Conservation (phyloP, 2,113 vertebrate genomes). For the Arenaria interpres region DNA sequence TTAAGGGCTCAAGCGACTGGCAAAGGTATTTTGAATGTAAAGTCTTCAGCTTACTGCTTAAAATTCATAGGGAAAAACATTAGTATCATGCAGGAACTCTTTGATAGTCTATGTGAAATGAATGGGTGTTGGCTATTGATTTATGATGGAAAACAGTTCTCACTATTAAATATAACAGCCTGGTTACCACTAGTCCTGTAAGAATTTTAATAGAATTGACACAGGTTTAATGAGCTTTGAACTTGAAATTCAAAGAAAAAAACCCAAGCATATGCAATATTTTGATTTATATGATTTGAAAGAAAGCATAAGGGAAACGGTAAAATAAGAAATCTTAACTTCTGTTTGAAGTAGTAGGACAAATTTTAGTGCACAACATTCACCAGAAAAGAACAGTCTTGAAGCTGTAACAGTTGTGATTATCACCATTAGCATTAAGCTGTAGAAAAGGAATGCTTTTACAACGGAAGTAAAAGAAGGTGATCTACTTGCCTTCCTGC, state of each 20-base stretch:
- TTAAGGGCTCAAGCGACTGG: neutral
- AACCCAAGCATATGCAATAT: neutral
- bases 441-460: neutral
- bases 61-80: neutral
- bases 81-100: neutral
- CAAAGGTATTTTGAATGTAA: neutral
- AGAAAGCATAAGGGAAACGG: neutral
- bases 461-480: neutral
- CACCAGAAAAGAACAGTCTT: neutral
- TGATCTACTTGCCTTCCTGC: neutral
- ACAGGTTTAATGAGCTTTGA: neutral
- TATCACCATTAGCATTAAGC: neutral
- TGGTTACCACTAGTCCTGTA: neutral
- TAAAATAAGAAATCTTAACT: neutral
- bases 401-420: neutral
- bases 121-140: neutral
- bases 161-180: neutral
- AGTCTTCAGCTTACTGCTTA: neutral
- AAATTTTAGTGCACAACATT: neutral
- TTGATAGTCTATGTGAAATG: neutral
- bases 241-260: neutral
- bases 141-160: neutral
- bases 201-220: neutral
- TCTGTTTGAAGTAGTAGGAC: neutral
- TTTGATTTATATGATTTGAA: neutral